Evolutionary conservation across 1,140 invertebrate species (phyloP), one percentile per base, ranked within the genome.

Genomic region (Panulirus ornatus): DNA sequence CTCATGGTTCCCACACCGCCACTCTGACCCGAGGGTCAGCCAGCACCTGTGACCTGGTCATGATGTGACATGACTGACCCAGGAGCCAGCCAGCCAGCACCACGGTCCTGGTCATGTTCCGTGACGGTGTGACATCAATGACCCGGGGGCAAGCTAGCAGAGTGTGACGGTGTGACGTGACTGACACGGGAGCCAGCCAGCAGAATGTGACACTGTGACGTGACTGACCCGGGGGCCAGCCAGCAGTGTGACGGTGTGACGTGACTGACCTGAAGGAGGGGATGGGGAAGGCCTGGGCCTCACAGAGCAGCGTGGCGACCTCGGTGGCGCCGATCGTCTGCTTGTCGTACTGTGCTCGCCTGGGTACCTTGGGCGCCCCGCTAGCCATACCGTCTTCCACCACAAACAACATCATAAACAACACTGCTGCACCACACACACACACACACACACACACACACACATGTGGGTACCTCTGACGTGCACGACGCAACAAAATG

Each of bases 241-340:
- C 22, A 19, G 19, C 11, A 19, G 0, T 47, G 8, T 47, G 44
- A 47, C 8, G 44, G 44, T 8, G 58, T 30, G 58, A 30, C n/a
- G 58, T 30, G n/a, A 90, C 88, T 85, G 11, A 90, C 88, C 88
- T 81, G 83, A 79, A 90, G 79, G 66, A 19, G 14, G 88, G 88
- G 51, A 76, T 27, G 51, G 85, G 85, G 51, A 70, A 63, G 9
- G 54, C 75, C 85, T 88, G 85, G 2, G 75, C 85, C 88, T 91
- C 44, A 71, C 82, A 84, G 58, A 86, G 82, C 36, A 84, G 85
- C 0, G 91, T 78, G 1, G 47, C 58, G 19, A 27, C 79, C 42
- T 44, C 47, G 22, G 81, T 82, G 8, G 14, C 44, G 5, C 9
- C 82, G 38, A 71, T 30, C 27, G 27, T 36, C 54, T 76, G 40